Base-by-base conservation (phyloP, 2,797 vertebrate species). In the Serranus cabrilla region DNA sequence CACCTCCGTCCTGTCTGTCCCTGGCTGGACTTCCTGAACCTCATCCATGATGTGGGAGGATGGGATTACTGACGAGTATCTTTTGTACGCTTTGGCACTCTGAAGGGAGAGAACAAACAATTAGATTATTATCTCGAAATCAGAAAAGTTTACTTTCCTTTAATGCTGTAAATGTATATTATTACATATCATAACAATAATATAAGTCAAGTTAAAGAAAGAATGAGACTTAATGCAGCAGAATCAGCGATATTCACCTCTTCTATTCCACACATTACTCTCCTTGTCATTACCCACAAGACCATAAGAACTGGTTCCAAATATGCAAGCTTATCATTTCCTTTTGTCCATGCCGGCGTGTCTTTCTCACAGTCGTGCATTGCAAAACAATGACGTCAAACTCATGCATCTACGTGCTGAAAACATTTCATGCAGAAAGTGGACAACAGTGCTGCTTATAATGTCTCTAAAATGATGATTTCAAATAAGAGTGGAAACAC, bases 61-160 rank as follows among this genome's bases (percentile, higher is more conserved):
- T 5, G 94, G 73, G 82, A 92, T 94, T 77, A 97, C 94, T 50
- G 95, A 96, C 23, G 93, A 93, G 91, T 94, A 95, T 82, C 88
- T 93, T 87, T 98, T 97, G 92, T 84, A 94, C 12, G 92, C 86
- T 86, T 93, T 94, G 82, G 94, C 63, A 84, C 82, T 94, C 97
- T 99, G 91, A 50, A 73, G 74, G 82, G 14, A 74, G 40, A 90
- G 76, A 74, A 88, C 5, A 43, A 43, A 83, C 17, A 61, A 69
- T 56, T 18, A 20, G 25, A 37, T 65, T 52, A 68, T 14, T 39
- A 51, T 61, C 5, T 50, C 0, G 25, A 21, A 52, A 45, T 63
- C 2, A 18, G 20, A n/a, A 2, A 37, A 50, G 16, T 49, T 20
- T 2, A 50, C 18, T 23, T 55, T 52, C 2, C 34, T 42, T 58